phyloP scores from a whole-genome alignment of 2,113 vertebrate species.

The Zingel zingel region DNA sequence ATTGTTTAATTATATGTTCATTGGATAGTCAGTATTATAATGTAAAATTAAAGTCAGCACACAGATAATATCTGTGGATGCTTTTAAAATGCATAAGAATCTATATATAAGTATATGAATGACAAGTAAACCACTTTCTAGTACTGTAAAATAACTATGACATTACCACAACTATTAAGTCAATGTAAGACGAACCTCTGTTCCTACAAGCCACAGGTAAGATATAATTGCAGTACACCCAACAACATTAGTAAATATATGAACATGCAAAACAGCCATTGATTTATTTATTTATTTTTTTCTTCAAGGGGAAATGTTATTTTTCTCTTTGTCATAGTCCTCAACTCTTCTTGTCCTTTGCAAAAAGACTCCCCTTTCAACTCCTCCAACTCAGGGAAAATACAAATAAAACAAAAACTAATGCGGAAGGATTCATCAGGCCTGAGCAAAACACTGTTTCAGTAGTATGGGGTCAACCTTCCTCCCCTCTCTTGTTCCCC shows the following conservation, averaged over 20 bases:
- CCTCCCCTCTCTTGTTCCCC: constrained; percentile 52
- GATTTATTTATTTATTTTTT: constrained; percentile 72
- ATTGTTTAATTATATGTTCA: not conserved
- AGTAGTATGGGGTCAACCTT: constrained; percentile 75
- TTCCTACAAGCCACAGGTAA: not conserved
- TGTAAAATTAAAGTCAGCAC: not conserved
- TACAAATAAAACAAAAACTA: constrained; percentile 80
- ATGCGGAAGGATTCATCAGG: constrained; percentile 78
- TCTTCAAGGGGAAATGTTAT: constrained; percentile 83
- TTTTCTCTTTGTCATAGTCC: constrained; percentile 83
- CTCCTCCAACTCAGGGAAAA: constrained; percentile 79
- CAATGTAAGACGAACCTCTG: not conserved
- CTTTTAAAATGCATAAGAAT: constrained; percentile 19
- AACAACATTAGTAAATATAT: constrained; percentile 31
- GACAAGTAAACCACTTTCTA: not conserved
- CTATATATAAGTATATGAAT: constrained; percentile 1
- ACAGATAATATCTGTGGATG: too few species aligned
- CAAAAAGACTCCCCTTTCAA: constrained; percentile 73
- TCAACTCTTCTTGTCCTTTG: constrained; percentile 72
- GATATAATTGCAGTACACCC: not conserved
- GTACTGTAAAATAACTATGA: not conserved
- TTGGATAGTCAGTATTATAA: not conserved
- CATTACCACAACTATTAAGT: not conserved
- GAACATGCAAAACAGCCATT: constrained; percentile 72
- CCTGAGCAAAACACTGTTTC: constrained; percentile 84